A percentile compares a stretch with the other conserved stretches of the same genome.
phyloP scores from a whole-genome alignment of 1,140 invertebrate genomes.

The Nymphalis io region DNA sequence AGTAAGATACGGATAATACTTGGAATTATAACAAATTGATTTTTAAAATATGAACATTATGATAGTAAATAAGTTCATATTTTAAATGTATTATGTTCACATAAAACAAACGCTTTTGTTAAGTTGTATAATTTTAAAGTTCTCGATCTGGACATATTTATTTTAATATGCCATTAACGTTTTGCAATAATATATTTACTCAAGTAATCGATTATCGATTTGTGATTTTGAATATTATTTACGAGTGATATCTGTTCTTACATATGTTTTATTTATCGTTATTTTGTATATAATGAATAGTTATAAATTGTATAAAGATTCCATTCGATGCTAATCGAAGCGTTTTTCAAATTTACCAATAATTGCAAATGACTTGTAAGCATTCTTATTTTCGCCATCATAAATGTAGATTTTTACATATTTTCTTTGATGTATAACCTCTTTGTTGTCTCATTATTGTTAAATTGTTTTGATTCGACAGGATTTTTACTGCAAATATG shows the following conservation, averaged over 20 bases:
- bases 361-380: not conserved
- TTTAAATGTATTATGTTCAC: too few species aligned
- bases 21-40: not conserved
- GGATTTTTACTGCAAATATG: not conserved
- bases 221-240: not conserved
- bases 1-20: not conserved
- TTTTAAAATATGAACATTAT: not conserved
- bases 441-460: not conserved
- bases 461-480: not conserved
- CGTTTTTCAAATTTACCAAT: not conserved
- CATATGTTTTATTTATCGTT: constrained; percentile 8
- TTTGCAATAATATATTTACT: too few species aligned
- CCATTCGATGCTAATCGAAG: constrained; percentile 9
- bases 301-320: constrained; percentile 21
- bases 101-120: too few species aligned
- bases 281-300: constrained; percentile 28
- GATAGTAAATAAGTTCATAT: too few species aligned
- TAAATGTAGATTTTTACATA: too few species aligned
- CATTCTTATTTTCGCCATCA: not conserved
- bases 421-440: too few species aligned
- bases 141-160: too few species aligned
- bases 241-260: constrained; percentile 6
- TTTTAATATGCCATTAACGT: too few species aligned
- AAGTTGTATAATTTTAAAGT: too few species aligned
- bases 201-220: not conserved